Evolutionary conservation across 2,113 vertebrate species (phyloP), one percentile per base, ranked within the genome.

Genomic region (Stigmatopora argus): DNA sequence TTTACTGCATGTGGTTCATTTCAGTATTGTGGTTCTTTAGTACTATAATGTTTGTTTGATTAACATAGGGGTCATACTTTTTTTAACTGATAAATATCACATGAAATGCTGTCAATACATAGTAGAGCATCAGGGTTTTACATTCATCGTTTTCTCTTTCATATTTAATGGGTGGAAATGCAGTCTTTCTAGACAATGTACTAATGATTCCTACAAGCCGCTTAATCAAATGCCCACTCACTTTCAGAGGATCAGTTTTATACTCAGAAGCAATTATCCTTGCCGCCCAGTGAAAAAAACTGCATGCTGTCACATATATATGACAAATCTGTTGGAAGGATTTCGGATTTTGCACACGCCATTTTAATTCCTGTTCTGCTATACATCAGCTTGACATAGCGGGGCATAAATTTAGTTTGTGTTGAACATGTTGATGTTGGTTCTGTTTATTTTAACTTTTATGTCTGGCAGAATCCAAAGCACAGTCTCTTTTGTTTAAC

Each of bases 51-150:
- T 31, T 2, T 31, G 26, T 31, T 31, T 26, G 4, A 26, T 23
- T 12, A 26, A 55, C 52, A 55, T 8, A 55, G 26, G 47, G 41
- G 80, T 64, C 81, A 84, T 76, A 84, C 81, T 74, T 75, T 49
- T 75, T 18, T 53, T 58, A 81, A 71, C 73, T 75, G 79, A 85
- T 81, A 76, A 84, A 78, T 77, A 81, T 75, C 77, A 69, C 63
- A 59, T 58, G 78, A 83, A 74, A 69, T 65, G 51, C 66, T 78
- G 73, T 80, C 77, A 67, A 66, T 62, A 34, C 15, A 55, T 1
- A 31, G 26, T 31, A 31, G 2, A 56, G 7, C 26, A 56, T 31
- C 4, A 15, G 7, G 13, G 7, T 8, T 79, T 71, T 60, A 57
- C 51, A 65, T 64, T 17, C 53, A 56, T 8, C 13, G 46, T 55